Evolutionary conservation across 2,797 vertebrate species (phyloP).

Genomic region (Rhadinocentrus ornatus): DNA sequence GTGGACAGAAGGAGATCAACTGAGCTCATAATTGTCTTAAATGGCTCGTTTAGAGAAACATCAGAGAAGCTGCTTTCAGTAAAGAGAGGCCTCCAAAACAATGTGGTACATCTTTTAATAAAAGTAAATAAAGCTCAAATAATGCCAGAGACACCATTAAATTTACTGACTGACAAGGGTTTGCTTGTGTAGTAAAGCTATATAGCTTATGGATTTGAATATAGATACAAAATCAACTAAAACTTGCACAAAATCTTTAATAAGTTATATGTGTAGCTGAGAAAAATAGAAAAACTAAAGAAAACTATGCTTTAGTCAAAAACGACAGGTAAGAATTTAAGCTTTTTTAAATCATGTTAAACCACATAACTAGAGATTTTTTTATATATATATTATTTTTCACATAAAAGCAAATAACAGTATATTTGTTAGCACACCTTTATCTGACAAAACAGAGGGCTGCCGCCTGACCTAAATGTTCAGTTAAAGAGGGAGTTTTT

Average conservation of each 20-base stretch:
- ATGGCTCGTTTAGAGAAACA: slow-evolving; percentile 72
- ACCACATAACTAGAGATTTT: neutral
- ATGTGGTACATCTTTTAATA: neutral
- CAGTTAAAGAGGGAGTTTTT: slow-evolving; percentile 18
- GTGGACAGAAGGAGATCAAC: slow-evolving; percentile 64
- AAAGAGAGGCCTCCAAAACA: slow-evolving; percentile 47
- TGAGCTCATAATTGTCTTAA: slow-evolving; percentile 64
- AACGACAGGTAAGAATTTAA: neutral
- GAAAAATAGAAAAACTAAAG: neutral
- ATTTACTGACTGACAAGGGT: neutral
- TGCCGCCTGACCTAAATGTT: slow-evolving; percentile 30
- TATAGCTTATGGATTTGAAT: neutral
- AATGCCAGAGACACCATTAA: neutral
- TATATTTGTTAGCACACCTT: slow-evolving; percentile 12
- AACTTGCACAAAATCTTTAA: neutral
- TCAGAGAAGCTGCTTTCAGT: slow-evolving; percentile 60
- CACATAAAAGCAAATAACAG: neutral
- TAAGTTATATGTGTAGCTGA: neutral
- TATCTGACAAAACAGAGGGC: slow-evolving; percentile 32
- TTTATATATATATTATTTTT: neutral
- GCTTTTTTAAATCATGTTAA: no score
- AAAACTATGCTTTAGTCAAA: neutral
- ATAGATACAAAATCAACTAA: neutral
- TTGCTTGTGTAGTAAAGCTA: neutral
- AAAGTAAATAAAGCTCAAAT: neutral